Conservation (phyloP, 2,888 invertebrate genomes). For the Uloborus plumipes region DNA sequence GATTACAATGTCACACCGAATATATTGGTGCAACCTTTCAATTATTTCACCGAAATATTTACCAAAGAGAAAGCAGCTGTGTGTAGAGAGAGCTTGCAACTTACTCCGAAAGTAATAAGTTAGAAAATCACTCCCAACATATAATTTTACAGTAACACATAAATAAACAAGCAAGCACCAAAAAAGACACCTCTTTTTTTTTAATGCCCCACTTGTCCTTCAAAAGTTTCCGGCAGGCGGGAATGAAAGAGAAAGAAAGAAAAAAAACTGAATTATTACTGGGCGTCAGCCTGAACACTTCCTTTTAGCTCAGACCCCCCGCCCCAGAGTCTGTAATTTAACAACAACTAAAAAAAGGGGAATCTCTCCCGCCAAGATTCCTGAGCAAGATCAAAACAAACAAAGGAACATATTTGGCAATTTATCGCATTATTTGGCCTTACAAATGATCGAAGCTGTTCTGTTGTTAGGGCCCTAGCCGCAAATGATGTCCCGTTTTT, state of each 20-base stretch:
- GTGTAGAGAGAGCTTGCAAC: no score
- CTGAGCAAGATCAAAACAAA: not conserved
- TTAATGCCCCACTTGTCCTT: conserved; percentile 26
- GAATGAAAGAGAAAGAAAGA: conserved; percentile 10
- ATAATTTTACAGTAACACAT: not conserved
- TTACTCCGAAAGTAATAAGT: no score
- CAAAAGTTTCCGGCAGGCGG: conserved; percentile 55
- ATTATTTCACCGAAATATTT: no score
- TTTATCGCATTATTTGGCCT: conserved; percentile 2
- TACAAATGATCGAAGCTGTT: not conserved
- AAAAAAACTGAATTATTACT: conserved; percentile 36
- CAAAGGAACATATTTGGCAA: conserved; percentile 1
- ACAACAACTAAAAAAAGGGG: conserved; percentile 5
- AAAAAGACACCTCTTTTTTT: conserved; percentile 11
- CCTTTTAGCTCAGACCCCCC: conserved; percentile 33
- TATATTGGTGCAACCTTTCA: no score
- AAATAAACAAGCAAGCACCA: conserved; percentile 15
- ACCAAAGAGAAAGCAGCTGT: no score
- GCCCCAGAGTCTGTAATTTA: not conserved
- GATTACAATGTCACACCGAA: no score
- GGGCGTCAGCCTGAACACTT: conserved; percentile 41
- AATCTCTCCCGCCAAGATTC: conserved; percentile 24
- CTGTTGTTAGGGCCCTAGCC: no score
- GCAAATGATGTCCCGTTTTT: no score
- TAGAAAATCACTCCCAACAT: no score